These are phyloP conservation scores for Nephotettix cincticeps DNA, from an alignment of 1,140 invertebrate genomes.

Conservation along the genomic window DNA sequence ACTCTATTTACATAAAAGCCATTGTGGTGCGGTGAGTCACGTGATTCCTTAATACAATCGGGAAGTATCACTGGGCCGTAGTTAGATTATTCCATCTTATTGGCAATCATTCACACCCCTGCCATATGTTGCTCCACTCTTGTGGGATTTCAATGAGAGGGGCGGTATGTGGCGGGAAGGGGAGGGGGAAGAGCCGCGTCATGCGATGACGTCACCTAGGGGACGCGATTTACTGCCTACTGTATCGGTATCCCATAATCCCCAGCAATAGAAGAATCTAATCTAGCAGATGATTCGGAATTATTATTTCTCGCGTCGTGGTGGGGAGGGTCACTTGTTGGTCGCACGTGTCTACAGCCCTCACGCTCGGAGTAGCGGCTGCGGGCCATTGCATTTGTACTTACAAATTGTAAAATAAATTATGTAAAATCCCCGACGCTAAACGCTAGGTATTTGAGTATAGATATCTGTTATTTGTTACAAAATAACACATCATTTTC, in stretches of 20 bases:
- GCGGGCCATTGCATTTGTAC: too few relatives aligned
- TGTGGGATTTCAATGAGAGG: conserved; percentile 17
- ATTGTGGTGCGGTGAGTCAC: conserved; percentile 1
- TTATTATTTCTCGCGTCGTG: background rate
- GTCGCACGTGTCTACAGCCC: background rate
- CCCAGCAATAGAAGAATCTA: conserved; percentile 4
- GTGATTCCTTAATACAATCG: background rate
- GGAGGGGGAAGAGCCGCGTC: background rate
- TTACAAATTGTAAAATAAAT: too few relatives aligned
- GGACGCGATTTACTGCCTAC: conserved; percentile 9
- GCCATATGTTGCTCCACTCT: conserved; percentile 25
- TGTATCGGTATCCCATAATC: conserved; percentile 12
- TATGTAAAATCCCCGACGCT: too few relatives aligned
- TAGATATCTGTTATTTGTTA: too few relatives aligned
- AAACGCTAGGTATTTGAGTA: too few relatives aligned
- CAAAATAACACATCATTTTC: too few relatives aligned
- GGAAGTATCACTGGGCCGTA: conserved; percentile 2
- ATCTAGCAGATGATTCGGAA: conserved; percentile 9
- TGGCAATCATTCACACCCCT: conserved; percentile 26
- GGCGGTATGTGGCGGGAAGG: background rate
- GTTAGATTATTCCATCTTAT: conserved; percentile 28
- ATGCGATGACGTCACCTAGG: conserved; percentile 15
- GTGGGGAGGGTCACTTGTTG: conserved; percentile 2
- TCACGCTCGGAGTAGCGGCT: too few relatives aligned
- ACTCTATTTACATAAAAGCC: background rate